phyloP scores from a whole-genome alignment of 2,113 vertebrate species.

The Malurus cyaneus region DNA sequence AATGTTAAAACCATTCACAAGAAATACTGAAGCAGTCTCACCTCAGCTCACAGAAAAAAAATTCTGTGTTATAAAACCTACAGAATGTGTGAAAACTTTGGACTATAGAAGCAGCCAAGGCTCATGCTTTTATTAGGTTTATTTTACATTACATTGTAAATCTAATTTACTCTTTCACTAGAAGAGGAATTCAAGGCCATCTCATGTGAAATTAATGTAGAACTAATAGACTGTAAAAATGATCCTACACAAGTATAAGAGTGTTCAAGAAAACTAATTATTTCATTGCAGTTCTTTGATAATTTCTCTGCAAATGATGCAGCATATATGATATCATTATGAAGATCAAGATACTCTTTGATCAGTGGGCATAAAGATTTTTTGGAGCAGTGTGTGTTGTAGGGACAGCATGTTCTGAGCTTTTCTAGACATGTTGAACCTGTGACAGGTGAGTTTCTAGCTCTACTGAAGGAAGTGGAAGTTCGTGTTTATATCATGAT shows the following conservation, averaged over 20 bases:
- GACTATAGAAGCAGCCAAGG: background rate
- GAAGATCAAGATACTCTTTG: background rate
- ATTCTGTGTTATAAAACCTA: background rate
- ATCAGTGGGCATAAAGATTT: background rate
- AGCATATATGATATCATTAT: background rate
- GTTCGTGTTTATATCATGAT: background rate
- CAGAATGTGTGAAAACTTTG: background rate
- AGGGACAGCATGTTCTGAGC: background rate
- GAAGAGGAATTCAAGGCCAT: background rate
- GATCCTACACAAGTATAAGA: background rate
- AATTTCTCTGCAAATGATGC: background rate
- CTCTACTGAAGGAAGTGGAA: background rate
- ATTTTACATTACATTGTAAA: background rate
- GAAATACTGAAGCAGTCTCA: background rate
- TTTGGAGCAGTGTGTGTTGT: background rate
- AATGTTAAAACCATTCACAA: background rate
- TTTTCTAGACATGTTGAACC: background rate
- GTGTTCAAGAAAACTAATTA: background rate
- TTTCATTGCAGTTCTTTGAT: background rate
- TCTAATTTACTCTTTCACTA: background rate
- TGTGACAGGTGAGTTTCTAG: background rate
- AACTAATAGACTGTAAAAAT: background rate
- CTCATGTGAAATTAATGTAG: background rate
- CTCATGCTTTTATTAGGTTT: background rate
- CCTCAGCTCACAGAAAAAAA: background rate